These are phyloP conservation scores for Poecilia velifera DNA, from an alignment of 2,797 vertebrate genomes.

Conservation along the genomic window DNA sequence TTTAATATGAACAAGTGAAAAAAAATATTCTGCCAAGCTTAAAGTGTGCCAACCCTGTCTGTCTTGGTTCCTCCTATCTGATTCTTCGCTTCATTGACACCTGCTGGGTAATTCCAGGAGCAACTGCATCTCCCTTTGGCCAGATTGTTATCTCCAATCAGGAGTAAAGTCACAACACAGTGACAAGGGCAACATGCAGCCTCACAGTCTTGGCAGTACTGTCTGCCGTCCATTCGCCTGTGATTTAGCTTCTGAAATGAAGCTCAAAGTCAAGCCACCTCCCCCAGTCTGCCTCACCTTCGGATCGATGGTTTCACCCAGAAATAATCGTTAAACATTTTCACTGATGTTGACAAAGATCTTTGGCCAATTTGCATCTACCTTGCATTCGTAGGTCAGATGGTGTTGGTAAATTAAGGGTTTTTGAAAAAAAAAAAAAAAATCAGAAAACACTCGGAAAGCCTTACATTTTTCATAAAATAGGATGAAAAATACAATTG, in stretches of 20 bases:
- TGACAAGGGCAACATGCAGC: constrained; percentile 46
- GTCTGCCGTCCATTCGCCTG: constrained; percentile 16
- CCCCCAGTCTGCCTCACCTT: constrained; percentile 13
- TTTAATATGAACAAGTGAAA: not conserved
- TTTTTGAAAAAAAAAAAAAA: not conserved
- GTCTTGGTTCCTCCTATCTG: constrained; percentile 19
- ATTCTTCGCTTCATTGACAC: constrained; percentile 35
- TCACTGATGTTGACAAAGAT: constrained; percentile 13
- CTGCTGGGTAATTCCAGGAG: constrained; percentile 54
- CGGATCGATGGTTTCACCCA: constrained; percentile 16
- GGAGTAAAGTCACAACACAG: constrained; percentile 54
- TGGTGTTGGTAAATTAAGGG: constrained; percentile 10
- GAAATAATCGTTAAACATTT: constrained; percentile 5
- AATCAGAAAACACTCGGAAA: not conserved
- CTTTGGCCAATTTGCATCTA: constrained; percentile 12
- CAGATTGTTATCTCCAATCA: constrained; percentile 62
- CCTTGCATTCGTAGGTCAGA: constrained; percentile 22
- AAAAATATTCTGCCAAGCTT: not conserved
- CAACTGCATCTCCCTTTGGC: constrained; percentile 58
- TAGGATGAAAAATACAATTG: not conserved
- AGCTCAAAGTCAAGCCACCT: constrained; percentile 35
- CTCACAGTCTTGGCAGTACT: constrained; percentile 33
- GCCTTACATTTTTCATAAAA: not conserved
- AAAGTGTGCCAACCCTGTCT: constrained; percentile 14
- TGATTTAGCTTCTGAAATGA: constrained; percentile 46